Evolutionary conservation across 2,797 vertebrate species (phyloP).

Genomic region (Pipistrellus kuhlii): DNA sequence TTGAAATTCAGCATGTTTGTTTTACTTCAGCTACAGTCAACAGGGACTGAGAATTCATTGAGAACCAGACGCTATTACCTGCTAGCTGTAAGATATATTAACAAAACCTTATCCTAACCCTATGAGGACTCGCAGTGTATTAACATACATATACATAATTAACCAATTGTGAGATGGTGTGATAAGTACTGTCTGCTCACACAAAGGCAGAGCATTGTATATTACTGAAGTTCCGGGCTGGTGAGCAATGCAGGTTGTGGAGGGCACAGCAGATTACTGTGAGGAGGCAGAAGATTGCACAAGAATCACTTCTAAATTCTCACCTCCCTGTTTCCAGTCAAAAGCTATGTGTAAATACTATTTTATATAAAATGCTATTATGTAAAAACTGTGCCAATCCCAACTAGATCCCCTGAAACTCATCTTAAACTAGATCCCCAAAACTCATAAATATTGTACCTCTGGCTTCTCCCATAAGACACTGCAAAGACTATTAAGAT

Average conservation of each 20-base stretch:
- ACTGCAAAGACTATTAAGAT: neutral
- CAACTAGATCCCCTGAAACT: neutral
- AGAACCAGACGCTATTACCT: conserved; percentile 10
- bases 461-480: neutral
- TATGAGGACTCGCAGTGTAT: neutral
- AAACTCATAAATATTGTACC: neutral
- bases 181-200: neutral
- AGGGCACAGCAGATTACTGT: neutral
- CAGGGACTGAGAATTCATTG: neutral
- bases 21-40: neutral
- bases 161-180: neutral
- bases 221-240: neutral
- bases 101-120: neutral
- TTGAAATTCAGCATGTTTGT: neutral
- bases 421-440: neutral
- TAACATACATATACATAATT: neutral
- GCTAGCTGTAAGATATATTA: neutral
- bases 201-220: neutral
- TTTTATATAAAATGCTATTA: neutral
- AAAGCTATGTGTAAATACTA: neutral
- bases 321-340: neutral
- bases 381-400: neutral
- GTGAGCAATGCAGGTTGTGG: neutral
- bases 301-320: conserved; percentile 12
- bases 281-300: neutral